These are phyloP conservation scores for Parauchenoglanis ngamensis DNA, from an alignment of 2,797 vertebrate genomes.

Conservation along the genomic window DNA sequence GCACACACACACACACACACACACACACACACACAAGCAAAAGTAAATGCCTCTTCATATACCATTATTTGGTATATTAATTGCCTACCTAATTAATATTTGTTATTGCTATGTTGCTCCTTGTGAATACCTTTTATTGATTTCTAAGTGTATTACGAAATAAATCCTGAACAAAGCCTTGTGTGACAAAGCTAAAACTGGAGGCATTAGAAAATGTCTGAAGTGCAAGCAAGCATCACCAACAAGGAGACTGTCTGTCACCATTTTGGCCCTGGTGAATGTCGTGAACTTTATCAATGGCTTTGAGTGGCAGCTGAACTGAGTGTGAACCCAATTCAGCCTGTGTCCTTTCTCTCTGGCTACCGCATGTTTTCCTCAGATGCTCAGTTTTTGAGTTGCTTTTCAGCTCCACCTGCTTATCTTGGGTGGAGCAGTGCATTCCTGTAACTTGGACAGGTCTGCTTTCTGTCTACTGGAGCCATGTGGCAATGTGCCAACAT, in stretches of 20 bases:
- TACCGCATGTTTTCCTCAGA: conserved; percentile 47
- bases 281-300: conserved; percentile 39
- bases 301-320: conserved; percentile 41
- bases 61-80: not conserved
- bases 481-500: conserved; percentile 56
- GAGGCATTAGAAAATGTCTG: conserved; percentile 29
- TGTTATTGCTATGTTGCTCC: not conserved
- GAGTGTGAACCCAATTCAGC: conserved; percentile 38
- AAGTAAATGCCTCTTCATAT: not conserved
- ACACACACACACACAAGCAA: not conserved
- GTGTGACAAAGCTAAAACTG: conserved; percentile 27
- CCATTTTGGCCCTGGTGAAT: not conserved
- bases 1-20: not conserved
- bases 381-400: conserved; percentile 31
- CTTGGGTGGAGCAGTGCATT: conserved; percentile 61
- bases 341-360: conserved; percentile 52
- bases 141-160: conserved; percentile 12
- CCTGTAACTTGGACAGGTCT: conserved; percentile 64
- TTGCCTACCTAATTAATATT: not conserved
- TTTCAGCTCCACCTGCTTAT: conserved; percentile 57
- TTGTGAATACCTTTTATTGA: conserved; percentile 21
- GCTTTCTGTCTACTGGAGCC: conserved; percentile 49
- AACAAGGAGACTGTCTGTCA: conserved; percentile 20
- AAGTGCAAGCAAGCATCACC: conserved; percentile 32
- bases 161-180: not conserved